Base-by-base conservation (phyloP, 2,797 vertebrate species). In the Enteromius treurensis region DNA sequence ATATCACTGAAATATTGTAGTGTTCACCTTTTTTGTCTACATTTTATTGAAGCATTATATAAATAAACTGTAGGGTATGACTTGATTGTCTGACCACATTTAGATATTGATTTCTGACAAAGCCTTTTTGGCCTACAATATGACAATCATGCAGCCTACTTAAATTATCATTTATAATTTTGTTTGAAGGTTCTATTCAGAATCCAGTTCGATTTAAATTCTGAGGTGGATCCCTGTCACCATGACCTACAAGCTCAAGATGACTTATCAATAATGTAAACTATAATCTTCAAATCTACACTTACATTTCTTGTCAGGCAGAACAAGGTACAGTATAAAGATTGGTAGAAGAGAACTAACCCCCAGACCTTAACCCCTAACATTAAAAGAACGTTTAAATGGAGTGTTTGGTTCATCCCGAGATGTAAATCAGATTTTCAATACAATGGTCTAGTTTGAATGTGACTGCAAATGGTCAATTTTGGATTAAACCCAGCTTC, bases 401-500 rank as follows among this genome's bases (percentile, higher is more conserved):
- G 14, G 2, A 13, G 13, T 15, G 5, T 23, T 58, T 58, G n/a
- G n/a, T 23, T 23, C n/a, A 58, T 58, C 4, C 10, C n/a, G 4
- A 58, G n/a, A 32, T 7, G 45, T 51, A 74, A 74, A 34, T 53
- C 29, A 53, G 49, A 53, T 37, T 71, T 34, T 15, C 32, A 55
- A 21, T 15, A 34, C 51, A 75, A 75, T 32, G 32, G 11, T 11
- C 19, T 10, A 15, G 19, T 23, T 55, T 75, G 51, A 55, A 58
- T 58, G 3, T 6, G n/a, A 23, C 42, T 21, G 29, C 17, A 53
- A 74, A 55, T 40, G 6, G 6, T 75, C 17, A 47, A 68, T 76
- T 74, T 76, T 45, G 34, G 58, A 70, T 17, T 69, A 79, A 87
- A 81, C 37, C 21, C 74, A 55, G 40, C 32, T 79, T 79, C 42